phyloP scores from a whole-genome alignment of 2,888 invertebrate species.

The Malachius bipustulatus region DNA sequence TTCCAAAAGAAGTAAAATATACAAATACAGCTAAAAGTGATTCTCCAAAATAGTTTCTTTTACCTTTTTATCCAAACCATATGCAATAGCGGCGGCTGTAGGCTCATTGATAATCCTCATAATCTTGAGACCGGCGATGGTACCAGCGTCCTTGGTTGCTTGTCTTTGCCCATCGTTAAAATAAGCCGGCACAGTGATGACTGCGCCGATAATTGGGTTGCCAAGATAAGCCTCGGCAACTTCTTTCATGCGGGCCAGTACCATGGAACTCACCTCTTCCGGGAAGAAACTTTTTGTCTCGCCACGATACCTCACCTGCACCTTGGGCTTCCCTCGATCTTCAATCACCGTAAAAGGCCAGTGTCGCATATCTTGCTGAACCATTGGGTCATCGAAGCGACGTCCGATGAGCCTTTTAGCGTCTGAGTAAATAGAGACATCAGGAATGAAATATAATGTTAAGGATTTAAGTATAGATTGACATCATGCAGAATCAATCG shows the following conservation, averaged over 20 bases:
- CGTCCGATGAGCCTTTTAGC: conserved; percentile 56
- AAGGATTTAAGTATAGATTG: too few species aligned
- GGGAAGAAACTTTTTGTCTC: conserved; percentile 38
- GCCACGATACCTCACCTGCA: conserved; percentile 36
- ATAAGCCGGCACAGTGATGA: conserved; percentile 49
- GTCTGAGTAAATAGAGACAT: conserved; percentile 37
- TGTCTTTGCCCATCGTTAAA: conserved; percentile 56
- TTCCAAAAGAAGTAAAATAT: too few species aligned
- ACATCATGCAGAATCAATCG: too few species aligned
- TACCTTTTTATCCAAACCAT: conserved; percentile 43
- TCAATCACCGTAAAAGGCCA: conserved; percentile 51
- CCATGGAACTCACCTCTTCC: conserved; percentile 46
- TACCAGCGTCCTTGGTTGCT: conserved; percentile 56
- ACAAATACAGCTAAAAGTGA: too few species aligned
- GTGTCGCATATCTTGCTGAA: conserved; percentile 51
- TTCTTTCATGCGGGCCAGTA: conserved; percentile 48
- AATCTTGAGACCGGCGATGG: conserved; percentile 50
- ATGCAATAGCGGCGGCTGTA: conserved; percentile 52
- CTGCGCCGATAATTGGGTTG: conserved; percentile 38
- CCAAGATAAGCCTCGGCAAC: conserved; percentile 39
- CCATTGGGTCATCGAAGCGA: conserved; percentile 47
- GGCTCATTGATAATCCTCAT: conserved; percentile 55
- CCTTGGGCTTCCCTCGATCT: conserved; percentile 36
- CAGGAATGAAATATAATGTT: too few species aligned
- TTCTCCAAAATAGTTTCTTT: conserved; percentile 12